Percentiles rank a stretch among this genome's conserved stretches.
These are phyloP conservation scores for Corythoichthys haematopterus DNA, from an alignment of 2,113 vertebrate genomes.

Conservation along the genomic window DNA sequence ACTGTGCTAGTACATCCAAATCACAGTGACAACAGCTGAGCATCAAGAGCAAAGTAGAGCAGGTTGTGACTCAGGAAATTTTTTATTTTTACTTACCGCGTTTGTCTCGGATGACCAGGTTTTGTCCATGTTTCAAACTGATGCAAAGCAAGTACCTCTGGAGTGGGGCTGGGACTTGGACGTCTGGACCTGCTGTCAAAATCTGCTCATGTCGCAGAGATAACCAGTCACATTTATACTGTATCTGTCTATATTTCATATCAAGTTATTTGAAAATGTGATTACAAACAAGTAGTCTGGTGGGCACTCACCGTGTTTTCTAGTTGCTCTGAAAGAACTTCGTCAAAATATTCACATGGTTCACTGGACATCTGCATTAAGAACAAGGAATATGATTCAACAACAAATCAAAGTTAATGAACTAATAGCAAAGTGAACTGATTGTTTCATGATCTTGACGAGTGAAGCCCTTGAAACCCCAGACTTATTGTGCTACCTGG, in stretches of 20 bases:
- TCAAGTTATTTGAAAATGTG: not conserved
- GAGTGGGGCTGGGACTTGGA: not conserved
- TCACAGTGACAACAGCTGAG: not conserved
- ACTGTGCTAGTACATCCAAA: not conserved
- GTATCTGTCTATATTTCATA: not conserved
- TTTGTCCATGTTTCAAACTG: slow-evolving; percentile 83
- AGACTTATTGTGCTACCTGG: not conserved
- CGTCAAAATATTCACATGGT: slow-evolving; percentile 30
- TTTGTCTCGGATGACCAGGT: slow-evolving; percentile 82
- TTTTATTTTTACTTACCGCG: slow-evolving; percentile 76
- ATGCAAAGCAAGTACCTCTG: slow-evolving; percentile 84
- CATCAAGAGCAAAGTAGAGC: not conserved
- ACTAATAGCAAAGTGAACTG: not conserved
- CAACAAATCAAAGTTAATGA: not conserved
- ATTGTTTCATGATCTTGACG: not conserved
- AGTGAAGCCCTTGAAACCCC: not conserved
- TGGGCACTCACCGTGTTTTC: slow-evolving; percentile 49
- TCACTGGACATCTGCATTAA: slow-evolving; percentile 39
- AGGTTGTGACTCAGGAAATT: not conserved
- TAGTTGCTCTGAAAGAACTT: slow-evolving; percentile 11
- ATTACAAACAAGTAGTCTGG: not conserved
- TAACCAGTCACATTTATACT: slow-evolving; percentile 5
- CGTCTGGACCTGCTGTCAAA: slow-evolving; percentile 1
- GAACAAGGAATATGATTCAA: slow-evolving; percentile 6
- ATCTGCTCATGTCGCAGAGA: slow-evolving; percentile 4